These are phyloP conservation scores for Enhydra lutris DNA, from an alignment of 2,113 vertebrate species.

Conservation along the genomic window DNA sequence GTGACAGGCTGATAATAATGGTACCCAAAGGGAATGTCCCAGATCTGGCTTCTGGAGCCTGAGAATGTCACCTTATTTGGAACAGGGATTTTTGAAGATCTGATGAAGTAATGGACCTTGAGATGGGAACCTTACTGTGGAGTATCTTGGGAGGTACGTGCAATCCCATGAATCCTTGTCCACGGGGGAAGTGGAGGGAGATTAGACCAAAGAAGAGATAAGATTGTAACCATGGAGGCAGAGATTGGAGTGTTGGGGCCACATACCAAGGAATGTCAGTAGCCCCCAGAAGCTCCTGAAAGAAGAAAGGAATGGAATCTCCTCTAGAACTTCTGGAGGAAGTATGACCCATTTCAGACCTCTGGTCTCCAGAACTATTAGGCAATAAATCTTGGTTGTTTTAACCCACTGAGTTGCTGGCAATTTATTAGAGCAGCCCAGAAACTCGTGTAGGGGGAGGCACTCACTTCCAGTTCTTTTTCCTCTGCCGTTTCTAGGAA, in stretches of 20 bases:
- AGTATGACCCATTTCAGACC: background rate
- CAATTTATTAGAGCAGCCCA: background rate
- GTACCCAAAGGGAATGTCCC: background rate
- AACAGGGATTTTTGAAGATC: background rate
- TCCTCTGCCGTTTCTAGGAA: conserved; percentile 88
- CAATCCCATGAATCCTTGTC: background rate
- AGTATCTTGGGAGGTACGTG: background rate
- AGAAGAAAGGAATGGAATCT: background rate
- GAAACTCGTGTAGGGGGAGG: background rate
- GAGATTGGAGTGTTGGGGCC: background rate
- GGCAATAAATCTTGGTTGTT: background rate
- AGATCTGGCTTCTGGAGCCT: background rate
- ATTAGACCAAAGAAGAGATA: background rate
- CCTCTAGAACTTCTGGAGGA: background rate
- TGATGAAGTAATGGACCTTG: background rate
- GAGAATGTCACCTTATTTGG: background rate
- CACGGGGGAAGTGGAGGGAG: background rate
- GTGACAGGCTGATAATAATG: background rate
- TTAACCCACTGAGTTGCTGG: background rate
- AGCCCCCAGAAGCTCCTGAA: background rate
- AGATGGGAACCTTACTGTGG: background rate
- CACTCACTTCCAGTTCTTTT: conserved; percentile 89
- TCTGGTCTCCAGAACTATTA: background rate
- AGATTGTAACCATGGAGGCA: background rate
- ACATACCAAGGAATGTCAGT: background rate